These are phyloP conservation scores for Halyomorpha halys DNA, from an alignment of 1,140 invertebrate species.

Conservation along the genomic window DNA sequence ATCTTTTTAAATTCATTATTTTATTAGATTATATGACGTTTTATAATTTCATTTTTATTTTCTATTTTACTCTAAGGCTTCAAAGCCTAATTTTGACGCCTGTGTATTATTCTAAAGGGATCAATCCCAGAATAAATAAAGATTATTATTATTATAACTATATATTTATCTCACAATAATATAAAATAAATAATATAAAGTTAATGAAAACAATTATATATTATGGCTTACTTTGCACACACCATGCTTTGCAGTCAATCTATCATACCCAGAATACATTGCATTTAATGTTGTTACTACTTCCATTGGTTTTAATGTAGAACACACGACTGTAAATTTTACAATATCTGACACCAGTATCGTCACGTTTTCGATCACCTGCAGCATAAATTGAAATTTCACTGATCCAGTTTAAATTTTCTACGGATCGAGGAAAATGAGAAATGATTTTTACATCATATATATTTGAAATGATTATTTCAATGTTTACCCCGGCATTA, in stretches of 20 bases:
- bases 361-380: constrained; percentile 92
- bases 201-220: too few relatives aligned
- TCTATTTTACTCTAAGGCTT: too few relatives aligned
- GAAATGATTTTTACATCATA: neutral
- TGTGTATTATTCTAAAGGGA: too few relatives aligned
- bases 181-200: too few relatives aligned
- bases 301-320: constrained; percentile 87
- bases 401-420: neutral
- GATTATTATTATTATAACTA: too few relatives aligned
- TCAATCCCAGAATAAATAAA: too few relatives aligned
- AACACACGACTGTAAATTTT: constrained; percentile 93
- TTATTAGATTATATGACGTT: too few relatives aligned
- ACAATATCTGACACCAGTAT: constrained; percentile 95
- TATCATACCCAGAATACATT: constrained; percentile 89
- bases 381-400: constrained; percentile 17
- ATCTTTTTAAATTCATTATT: too few relatives aligned
- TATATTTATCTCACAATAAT: too few relatives aligned
- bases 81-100: too few relatives aligned
- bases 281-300: constrained; percentile 94
- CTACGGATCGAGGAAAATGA: neutral
- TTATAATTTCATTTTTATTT: too few relatives aligned
- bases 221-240: constrained; percentile 78
- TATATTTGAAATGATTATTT: neutral
- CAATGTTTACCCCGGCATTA: neutral
- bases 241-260: constrained; percentile 77